Evolutionary conservation across 2,797 vertebrate genomes (phyloP).

Genomic region (Myotis planiceps): DNA sequence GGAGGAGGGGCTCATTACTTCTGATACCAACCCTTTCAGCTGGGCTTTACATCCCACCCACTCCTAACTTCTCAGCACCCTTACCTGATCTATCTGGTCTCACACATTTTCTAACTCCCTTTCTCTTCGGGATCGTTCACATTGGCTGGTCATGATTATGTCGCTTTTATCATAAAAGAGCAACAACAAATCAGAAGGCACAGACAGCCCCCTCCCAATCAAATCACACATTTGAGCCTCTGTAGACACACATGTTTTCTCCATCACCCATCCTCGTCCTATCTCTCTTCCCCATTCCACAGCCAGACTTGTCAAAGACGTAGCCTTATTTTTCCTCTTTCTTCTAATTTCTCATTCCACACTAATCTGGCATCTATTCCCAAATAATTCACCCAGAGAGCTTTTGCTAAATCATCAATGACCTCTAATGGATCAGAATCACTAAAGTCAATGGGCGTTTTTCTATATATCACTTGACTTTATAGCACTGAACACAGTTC

Average conservation of each 20-base stretch:
- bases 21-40: not conserved
- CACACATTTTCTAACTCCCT: not conserved
- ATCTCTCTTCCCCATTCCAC: not conserved
- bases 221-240: not conserved
- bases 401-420: not conserved
- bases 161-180: not conserved
- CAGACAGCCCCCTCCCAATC: not conserved
- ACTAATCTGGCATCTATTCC: not conserved
- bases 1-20: not conserved
- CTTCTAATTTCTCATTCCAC: not conserved
- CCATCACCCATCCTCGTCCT: not conserved
- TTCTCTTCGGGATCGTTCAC: not conserved
- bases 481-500: not conserved
- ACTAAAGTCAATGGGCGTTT: fast-evolving
- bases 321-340: not conserved
- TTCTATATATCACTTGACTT: not conserved
- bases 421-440: not conserved
- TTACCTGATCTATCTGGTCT: not conserved
- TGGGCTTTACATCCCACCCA: not conserved
- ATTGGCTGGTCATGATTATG: not conserved
- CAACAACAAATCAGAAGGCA: not conserved
- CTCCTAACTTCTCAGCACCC: not conserved
- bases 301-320: not conserved
- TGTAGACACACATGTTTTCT: not conserved
- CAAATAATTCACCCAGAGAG: not conserved